Evolutionary conservation across 2,888 invertebrate species (phyloP).

Genomic region (Stenoptilia bipunctidactyla): DNA sequence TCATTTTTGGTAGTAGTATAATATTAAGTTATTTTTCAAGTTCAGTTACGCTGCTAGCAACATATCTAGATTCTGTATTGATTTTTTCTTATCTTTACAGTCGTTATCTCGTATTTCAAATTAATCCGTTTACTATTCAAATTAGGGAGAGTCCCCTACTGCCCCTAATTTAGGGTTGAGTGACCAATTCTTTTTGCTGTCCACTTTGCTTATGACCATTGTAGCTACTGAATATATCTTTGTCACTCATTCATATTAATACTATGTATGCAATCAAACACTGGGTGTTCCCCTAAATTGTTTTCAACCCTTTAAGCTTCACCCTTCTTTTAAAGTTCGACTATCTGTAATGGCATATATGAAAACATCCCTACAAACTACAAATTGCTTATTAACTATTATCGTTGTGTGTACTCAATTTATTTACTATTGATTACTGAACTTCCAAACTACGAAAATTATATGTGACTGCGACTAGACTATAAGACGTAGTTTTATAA

Average conservation of each 20-base stretch:
- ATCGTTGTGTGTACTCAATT: too few species aligned
- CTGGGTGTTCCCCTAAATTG: slow-evolving; percentile 47
- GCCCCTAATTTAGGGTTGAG: not conserved
- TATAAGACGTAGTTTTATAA: too few species aligned
- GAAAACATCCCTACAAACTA: not conserved
- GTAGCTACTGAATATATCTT: slow-evolving; percentile 10
- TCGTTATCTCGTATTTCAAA: not conserved
- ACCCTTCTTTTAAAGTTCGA: slow-evolving; percentile 31
- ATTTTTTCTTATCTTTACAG: too few species aligned
- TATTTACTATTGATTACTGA: too few species aligned
- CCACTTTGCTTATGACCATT: not conserved
- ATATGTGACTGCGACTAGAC: too few species aligned
- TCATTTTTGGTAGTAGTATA: too few species aligned
- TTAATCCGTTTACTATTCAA: not conserved
- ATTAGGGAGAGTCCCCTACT: not conserved
- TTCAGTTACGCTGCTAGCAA: too few species aligned
- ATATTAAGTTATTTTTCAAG: too few species aligned
- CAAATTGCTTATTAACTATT: too few species aligned
- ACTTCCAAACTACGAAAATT: too few species aligned
- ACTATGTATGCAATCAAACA: slow-evolving; percentile 29
- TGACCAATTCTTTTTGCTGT: not conserved
- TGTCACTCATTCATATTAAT: slow-evolving; percentile 20
- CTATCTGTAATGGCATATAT: slow-evolving; percentile 10
- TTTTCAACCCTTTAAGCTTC: slow-evolving; percentile 49
- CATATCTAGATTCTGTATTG: too few species aligned